Base-by-base conservation (phyloP, 2,113 vertebrate species). In the Engraulis encrasicolus region DNA sequence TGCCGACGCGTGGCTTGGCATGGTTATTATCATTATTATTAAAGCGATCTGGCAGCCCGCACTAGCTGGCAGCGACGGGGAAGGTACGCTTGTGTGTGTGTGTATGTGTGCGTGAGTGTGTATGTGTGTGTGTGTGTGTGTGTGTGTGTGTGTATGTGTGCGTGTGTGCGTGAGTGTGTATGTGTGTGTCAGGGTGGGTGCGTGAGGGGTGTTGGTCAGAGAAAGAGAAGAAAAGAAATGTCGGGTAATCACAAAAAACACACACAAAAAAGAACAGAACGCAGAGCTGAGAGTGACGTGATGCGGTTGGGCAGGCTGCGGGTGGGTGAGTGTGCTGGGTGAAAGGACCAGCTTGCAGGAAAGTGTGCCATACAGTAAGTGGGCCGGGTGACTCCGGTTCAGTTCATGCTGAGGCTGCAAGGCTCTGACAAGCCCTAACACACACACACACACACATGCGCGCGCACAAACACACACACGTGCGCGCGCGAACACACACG, bases 161-260 rank as follows among this genome's bases (percentile, higher is more conserved):
- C n/a, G n/a, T n/a, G n/a, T n/a, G n/a, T n/a, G n/a, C n/a, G n/a
- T n/a, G n/a, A n/a, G n/a, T n/a, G n/a, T n/a, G n/a, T n/a, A n/a
- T n/a, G n/a, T n/a, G n/a, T n/a, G n/a, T n/a, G n/a, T n/a, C n/a
- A n/a, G n/a, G n/a, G n/a, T n/a, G n/a, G n/a, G n/a, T n/a, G n/a
- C n/a, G n/a, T n/a, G n/a, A n/a, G n/a, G n/a, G n/a, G n/a, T n/a
- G n/a, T n/a, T n/a, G n/a, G n/a, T n/a, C n/a, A n/a, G n/a, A n/a
- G 15, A 54, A 79, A 80, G 7, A 31, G 18, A 18, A 83, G 77
- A 87, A 84, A 87, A 74, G 82, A 87, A 89, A 84, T 82, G 83
- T 88, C 78, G 79, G 80, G 80, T 84, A 85, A 88, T 90, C 85
- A 87, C 71, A 58, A 85, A 90, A 88, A 85, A 31, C n/a, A n/a